A percentile compares a stretch with the other conserved stretches of the same genome.
phyloP scores from a whole-genome alignment of 2,888 invertebrate genomes.

The Scaptomyza caliginosa region DNA sequence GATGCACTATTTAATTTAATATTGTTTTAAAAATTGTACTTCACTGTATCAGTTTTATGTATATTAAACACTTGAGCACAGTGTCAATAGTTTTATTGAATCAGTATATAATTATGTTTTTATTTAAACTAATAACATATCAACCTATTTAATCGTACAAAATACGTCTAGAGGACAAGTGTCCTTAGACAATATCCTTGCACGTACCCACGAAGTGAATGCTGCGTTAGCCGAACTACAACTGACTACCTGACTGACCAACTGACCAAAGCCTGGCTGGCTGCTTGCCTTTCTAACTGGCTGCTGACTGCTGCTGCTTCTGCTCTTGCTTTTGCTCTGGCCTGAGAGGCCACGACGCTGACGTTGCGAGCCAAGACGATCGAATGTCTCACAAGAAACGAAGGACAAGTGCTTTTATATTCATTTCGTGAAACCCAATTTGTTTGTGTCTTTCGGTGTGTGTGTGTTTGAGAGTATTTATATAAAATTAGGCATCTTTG shows the following conservation, averaged over 20 bases:
- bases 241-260: slow-evolving; percentile 59
- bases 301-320: slow-evolving; percentile 24
- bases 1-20: neutral
- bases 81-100: neutral
- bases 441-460: slow-evolving; percentile 21
- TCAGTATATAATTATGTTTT: neutral
- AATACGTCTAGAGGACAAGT: slow-evolving; percentile 4
- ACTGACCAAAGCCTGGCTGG: slow-evolving; percentile 51
- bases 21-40: neutral
- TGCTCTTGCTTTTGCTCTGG: slow-evolving; percentile 39
- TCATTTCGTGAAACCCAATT: slow-evolving; percentile 53
- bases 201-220: slow-evolving; percentile 50
- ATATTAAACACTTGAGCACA: neutral
- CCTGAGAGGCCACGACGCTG: slow-evolving; percentile 50
- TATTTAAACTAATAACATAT: neutral
- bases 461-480: slow-evolving; percentile 39
- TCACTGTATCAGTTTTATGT: neutral
- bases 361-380: slow-evolving; percentile 72
- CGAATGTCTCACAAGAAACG: slow-evolving; percentile 83
- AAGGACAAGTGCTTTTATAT: slow-evolving; percentile 81
- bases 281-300: slow-evolving; percentile 44
- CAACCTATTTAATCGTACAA: neutral
- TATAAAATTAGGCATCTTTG: slow-evolving; percentile 41
- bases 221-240: slow-evolving; percentile 47
- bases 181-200: slow-evolving; percentile 11